Conservation (phyloP, 2,888 invertebrate species). For the Theretra japonica region DNA sequence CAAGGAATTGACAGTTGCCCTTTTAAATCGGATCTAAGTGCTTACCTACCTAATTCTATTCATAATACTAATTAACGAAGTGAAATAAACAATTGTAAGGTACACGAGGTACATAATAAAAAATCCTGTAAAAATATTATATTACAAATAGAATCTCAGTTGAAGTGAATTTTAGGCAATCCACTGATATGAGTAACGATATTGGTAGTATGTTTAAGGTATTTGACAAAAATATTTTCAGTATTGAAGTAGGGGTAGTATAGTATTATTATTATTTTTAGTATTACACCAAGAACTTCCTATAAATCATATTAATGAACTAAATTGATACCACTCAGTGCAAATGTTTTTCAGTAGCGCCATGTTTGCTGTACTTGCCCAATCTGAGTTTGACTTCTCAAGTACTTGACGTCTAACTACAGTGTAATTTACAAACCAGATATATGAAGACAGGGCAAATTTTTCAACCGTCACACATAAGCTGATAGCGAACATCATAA, state of each 20-base stretch:
- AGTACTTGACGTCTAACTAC: conserved; percentile 11
- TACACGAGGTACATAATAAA: not conserved
- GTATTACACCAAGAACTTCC: too few relatives aligned
- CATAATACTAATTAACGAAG: not conserved
- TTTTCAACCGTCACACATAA: conserved; percentile 57
- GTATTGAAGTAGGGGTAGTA: too few relatives aligned
- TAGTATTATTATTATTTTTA: too few relatives aligned
- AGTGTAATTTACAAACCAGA: conserved; percentile 28
- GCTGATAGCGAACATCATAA: conserved; percentile 53
- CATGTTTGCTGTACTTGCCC: not conserved
- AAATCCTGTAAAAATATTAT: not conserved
- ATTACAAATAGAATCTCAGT: not conserved
- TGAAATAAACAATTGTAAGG: not conserved
- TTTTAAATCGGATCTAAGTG: not conserved
- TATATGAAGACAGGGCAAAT: conserved; percentile 48
- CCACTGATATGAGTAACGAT: too few relatives aligned
- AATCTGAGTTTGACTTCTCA: not conserved
- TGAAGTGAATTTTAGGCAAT: too few relatives aligned
- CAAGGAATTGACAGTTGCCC: not conserved
- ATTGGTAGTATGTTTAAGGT: too few relatives aligned
- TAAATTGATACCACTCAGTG: too few relatives aligned
- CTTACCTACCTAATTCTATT: not conserved
- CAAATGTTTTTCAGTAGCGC: not conserved
- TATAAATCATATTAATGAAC: too few relatives aligned
- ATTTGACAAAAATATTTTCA: too few relatives aligned